Conservation (phyloP, 2,888 invertebrate genomes). For the Amiota mariae region DNA sequence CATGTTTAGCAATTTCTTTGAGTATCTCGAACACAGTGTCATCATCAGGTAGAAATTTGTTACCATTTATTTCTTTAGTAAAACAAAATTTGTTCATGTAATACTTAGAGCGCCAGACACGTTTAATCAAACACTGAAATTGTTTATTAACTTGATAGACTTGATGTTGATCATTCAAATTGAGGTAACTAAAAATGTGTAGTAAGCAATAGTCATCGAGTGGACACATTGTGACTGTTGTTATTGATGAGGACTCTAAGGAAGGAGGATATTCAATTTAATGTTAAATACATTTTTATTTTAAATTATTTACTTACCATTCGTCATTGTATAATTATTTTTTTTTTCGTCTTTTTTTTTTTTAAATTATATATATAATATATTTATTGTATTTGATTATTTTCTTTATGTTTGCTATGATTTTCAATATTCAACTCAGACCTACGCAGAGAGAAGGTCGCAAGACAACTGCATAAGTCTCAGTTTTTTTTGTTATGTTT, state of each 20-base stretch:
- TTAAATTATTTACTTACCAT: too few relatives aligned
- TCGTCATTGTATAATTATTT: too few relatives aligned
- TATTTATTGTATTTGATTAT: too few relatives aligned
- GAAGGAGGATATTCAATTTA: too few relatives aligned
- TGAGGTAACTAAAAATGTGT: conserved; percentile 50
- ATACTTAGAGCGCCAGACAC: conserved; percentile 51
- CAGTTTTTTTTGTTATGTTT: too few relatives aligned
- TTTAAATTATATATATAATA: too few relatives aligned
- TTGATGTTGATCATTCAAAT: conserved; percentile 51
- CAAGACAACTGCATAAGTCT: too few relatives aligned
- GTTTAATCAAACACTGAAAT: conserved; percentile 44
- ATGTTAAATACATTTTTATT: too few relatives aligned
- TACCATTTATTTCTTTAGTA: conserved; percentile 37
- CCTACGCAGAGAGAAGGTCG: too few relatives aligned
- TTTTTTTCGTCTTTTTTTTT: too few relatives aligned
- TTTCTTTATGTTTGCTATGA: too few relatives aligned
- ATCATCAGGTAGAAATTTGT: conserved; percentile 38
- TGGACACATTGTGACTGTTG: conserved; percentile 18
- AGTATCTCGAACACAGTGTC: conserved; percentile 45
- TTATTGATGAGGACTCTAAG: not conserved
- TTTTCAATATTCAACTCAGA: too few relatives aligned
- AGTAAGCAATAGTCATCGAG: conserved; percentile 57
- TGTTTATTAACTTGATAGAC: conserved; percentile 47
- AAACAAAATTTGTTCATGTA: conserved; percentile 47
- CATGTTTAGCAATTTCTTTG: conserved; percentile 39